These are phyloP conservation scores for Coenonympha arcania DNA, from an alignment of 2,888 invertebrate genomes.

Conservation along the genomic window DNA sequence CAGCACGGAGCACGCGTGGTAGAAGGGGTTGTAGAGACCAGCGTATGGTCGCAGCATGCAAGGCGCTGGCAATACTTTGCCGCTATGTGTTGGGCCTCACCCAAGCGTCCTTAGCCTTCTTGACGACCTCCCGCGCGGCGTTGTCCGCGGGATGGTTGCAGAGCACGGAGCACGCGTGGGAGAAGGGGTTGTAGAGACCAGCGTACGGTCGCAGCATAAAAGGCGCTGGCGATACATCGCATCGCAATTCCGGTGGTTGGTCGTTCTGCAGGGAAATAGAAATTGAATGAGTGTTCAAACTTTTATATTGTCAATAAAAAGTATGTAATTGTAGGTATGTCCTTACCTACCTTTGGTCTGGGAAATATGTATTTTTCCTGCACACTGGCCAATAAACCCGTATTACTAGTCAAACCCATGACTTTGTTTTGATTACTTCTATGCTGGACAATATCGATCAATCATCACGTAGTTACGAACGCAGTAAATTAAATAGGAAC, in stretches of 20 bases:
- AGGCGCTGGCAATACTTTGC: background rate
- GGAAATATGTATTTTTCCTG: conserved; percentile 56
- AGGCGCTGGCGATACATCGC: conserved; percentile 80
- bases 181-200: conserved; percentile 86
- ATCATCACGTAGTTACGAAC: conserved; percentile 50
- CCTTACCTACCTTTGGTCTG: conserved; percentile 43
- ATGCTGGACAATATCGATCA: conserved; percentile 38
- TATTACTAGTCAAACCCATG: conserved; percentile 78
- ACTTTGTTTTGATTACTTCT: conserved; percentile 22
- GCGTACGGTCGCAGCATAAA: conserved; percentile 85
- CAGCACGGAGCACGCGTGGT: conserved; percentile 84
- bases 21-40: conserved; percentile 80
- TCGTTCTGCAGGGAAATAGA: conserved; percentile 37
- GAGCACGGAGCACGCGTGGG: conserved; percentile 84
- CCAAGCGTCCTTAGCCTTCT: conserved; percentile 81
- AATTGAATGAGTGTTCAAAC: background rate
- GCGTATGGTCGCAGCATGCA: conserved; percentile 59
- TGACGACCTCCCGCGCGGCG: conserved; percentile 81
- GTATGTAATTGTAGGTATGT: too few relatives aligned
- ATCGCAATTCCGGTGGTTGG: conserved; percentile 59
- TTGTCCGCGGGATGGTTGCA: conserved; percentile 89
- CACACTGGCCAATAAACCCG: conserved; percentile 77
- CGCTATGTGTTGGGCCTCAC: conserved; percentile 46
- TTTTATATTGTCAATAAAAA: too few relatives aligned
- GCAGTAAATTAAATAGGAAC: too few relatives aligned